Evolutionary conservation across 2,797 vertebrate genomes (phyloP), one percentile per base, ranked within the genome.

Genomic region (Ptychobarbus kaznakovi): DNA sequence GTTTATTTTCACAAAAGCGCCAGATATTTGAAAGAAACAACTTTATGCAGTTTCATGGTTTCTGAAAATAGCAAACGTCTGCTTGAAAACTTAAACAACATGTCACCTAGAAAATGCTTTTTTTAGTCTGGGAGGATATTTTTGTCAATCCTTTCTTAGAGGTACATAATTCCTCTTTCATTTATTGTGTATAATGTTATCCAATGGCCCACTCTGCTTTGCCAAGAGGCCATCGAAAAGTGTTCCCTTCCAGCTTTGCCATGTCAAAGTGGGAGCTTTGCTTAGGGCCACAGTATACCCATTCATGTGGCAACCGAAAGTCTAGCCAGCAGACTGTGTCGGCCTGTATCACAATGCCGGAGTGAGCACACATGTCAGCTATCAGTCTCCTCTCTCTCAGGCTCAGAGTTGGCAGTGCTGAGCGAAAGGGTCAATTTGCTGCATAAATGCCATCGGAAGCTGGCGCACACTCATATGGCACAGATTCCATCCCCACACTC

Each of bases 391-490:
- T 51, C 56, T 83, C 77, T 86, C 86, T 86, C 86, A n/a, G 75
- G 44, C 72, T 72, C 83, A 75, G 73, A 81, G 68, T 44, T 79
- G 82, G 81, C 90, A 78, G 56, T 89, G 90, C 87, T 91, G 91
- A 88, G 78, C 46, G 46, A 87, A 68, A 81, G 84, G 74, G 76
- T 86, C 68, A 76, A 76, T 91, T 84, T 87, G 90, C 91, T 92
- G 90, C 90, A 93, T 89, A 92, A 90, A 94, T 93, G 91, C 91
- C 91, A 93, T 91, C 84, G 91, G 91, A 92, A 93, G 91, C 90
- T 93, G 93, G 92, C 92, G 89, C 84, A 79, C 86, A 89, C 89
- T 90, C 86, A 63, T 92, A 79, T 83, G 73, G 56, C 86, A 82
- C 74, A 42, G 56, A 69, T 79, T 87, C 69, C 72, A 82, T 72